A percentile compares a stretch with the other conserved stretches of the same genome.
These are phyloP conservation scores for Fragum whitleyi DNA, from an alignment of 2,888 invertebrate genomes.

Conservation along the genomic window DNA sequence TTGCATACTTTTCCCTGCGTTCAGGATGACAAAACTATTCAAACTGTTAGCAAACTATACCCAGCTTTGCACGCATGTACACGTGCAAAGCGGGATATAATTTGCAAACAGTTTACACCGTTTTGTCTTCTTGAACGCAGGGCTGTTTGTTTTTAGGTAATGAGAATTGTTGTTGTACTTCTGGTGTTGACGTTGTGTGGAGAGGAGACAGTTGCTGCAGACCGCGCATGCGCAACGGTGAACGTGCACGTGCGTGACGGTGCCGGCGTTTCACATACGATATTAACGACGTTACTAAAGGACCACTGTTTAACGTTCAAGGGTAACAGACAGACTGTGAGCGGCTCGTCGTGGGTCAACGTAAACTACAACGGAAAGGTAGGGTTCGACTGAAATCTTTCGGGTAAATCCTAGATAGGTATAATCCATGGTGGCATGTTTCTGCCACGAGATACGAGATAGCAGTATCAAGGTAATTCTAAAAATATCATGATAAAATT, in stretches of 20 bases:
- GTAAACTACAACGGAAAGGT: constrained; percentile 59
- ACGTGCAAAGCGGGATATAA: no score
- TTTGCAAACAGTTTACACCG: no score
- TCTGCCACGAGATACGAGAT: no score
- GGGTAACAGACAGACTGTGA: constrained; percentile 44
- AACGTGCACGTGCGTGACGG: constrained; percentile 68
- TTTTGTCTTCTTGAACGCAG: no score
- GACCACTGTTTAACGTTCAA: constrained; percentile 63
- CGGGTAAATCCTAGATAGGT: no score
- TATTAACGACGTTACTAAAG: constrained; percentile 52
- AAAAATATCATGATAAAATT: no score
- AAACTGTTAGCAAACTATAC: no score
- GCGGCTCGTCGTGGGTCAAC: constrained; percentile 60
- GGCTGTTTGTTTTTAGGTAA: neutral
- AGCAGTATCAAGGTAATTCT: no score
- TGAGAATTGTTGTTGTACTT: neutral
- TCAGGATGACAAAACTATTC: no score
- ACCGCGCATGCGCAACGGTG: constrained; percentile 70
- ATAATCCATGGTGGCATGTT: no score
- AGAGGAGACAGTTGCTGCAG: constrained; percentile 18
- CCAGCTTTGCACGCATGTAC: no score
- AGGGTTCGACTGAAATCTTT: neutral
- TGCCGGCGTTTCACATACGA: constrained; percentile 62
- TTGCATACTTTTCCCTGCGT: no score
- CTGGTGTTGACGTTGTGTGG: neutral